Evolutionary conservation across 2,113 vertebrate genomes (phyloP).

Genomic region (Saccopteryx bilineata): DNA sequence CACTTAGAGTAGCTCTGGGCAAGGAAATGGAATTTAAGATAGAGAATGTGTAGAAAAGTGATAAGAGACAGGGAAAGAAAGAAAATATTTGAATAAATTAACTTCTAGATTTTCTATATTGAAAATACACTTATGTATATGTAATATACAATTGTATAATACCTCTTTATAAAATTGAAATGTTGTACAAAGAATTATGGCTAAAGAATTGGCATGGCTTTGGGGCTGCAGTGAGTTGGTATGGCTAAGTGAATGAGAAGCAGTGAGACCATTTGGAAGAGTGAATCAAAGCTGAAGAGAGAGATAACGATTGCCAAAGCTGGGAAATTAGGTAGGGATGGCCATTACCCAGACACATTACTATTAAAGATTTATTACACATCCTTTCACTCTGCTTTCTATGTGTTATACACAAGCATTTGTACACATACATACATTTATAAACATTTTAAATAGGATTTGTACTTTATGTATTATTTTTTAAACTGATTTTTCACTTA

Average conservation of each 20-base stretch:
- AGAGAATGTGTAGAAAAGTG: background rate
- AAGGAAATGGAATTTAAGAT: background rate
- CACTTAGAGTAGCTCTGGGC: background rate
- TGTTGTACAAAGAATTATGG: background rate
- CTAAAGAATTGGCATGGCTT: background rate
- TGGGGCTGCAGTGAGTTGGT: background rate
- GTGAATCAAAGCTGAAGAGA: background rate
- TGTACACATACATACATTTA: background rate
- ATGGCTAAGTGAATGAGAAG: background rate
- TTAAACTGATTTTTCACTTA: background rate
- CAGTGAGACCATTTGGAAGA: background rate
- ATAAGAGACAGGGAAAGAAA: background rate
- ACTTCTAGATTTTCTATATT: background rate
- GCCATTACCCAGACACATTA: background rate
- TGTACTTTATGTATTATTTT: background rate
- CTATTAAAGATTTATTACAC: background rate
- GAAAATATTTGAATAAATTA: background rate
- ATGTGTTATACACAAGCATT: background rate
- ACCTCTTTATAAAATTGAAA: background rate
- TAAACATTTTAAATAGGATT: background rate
- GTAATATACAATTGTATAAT: background rate
- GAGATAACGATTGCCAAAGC: background rate
- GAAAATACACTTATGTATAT: background rate
- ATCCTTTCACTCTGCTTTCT: background rate
- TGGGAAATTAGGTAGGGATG: background rate